A percentile compares a stretch with the other conserved stretches of the same genome.
phyloP scores from a whole-genome alignment of 1,140 invertebrate species.

The Dysdera silvatica region DNA sequence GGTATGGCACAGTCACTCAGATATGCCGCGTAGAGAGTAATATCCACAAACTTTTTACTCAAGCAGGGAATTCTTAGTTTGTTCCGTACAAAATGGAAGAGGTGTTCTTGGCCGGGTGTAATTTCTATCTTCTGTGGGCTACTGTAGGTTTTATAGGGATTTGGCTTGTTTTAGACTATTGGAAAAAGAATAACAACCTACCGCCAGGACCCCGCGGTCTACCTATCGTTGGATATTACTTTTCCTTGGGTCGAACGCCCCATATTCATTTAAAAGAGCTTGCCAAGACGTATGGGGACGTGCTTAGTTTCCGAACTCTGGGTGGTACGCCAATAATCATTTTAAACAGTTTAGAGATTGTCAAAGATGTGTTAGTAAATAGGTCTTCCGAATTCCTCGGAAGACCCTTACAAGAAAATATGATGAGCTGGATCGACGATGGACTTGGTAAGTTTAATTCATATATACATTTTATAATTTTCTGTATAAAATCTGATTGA shows the following conservation, averaged over 20 bases:
- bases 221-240: constrained; percentile 71
- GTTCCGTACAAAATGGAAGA: too few species aligned
- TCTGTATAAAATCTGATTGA: too few species aligned
- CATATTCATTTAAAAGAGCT: constrained; percentile 70
- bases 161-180: not conserved
- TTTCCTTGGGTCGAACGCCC: constrained; percentile 61
- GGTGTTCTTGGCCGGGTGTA: too few species aligned
- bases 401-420: not conserved
- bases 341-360: constrained; percentile 14
- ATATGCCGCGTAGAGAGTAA: too few species aligned
- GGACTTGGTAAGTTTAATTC: constrained; percentile 1
- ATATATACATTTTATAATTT: too few species aligned
- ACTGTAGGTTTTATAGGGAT: not conserved
- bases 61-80: too few species aligned
- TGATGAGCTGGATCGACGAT: not conserved
- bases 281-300: constrained; percentile 62
- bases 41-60: too few species aligned
- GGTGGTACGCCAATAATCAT: constrained; percentile 2
- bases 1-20: too few species aligned
- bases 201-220: constrained; percentile 78
- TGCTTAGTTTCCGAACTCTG: constrained; percentile 10
- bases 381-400: constrained; percentile 17
- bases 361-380: constrained; percentile 15
- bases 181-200: not conserved
- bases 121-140: not conserved